A percentile compares a stretch with the other conserved stretches of the same genome.
phyloP scores from a whole-genome alignment of 2,888 invertebrate species.

The Drosophila tanythrix region DNA sequence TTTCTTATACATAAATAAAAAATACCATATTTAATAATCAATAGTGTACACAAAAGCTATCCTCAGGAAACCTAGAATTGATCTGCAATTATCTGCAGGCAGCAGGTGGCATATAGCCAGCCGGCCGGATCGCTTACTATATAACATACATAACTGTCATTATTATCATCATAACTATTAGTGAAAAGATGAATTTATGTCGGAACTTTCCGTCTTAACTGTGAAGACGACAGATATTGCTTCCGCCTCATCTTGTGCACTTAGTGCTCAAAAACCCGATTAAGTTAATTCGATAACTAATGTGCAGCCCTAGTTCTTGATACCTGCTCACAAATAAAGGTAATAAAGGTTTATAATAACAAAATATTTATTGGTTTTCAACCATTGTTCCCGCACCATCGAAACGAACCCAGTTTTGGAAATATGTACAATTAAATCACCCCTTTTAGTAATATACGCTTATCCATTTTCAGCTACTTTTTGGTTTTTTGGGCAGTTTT shows the following conservation, averaged over 20 bases:
- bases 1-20: constrained; percentile 7
- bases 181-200: not conserved
- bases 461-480: not conserved
- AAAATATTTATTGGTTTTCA: not conserved
- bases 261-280: not conserved
- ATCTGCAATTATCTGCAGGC: not conserved
- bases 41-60: not conserved
- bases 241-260: not conserved
- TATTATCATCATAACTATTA: not conserved
- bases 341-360: not conserved
- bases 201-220: not conserved
- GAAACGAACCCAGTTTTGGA: not conserved
- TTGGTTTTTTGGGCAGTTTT: not conserved
- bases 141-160: not conserved
- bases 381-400: not conserved
- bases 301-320: not conserved
- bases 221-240: not conserved
- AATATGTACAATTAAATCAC: not conserved
- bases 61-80: not conserved
- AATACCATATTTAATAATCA: not conserved
- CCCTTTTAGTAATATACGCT: not conserved
- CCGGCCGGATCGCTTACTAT: not conserved
- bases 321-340: not conserved
- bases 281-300: not conserved
- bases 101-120: not conserved